Conservation (phyloP, 2,797 vertebrate genomes). For the Monodelphis domestica region DNA sequence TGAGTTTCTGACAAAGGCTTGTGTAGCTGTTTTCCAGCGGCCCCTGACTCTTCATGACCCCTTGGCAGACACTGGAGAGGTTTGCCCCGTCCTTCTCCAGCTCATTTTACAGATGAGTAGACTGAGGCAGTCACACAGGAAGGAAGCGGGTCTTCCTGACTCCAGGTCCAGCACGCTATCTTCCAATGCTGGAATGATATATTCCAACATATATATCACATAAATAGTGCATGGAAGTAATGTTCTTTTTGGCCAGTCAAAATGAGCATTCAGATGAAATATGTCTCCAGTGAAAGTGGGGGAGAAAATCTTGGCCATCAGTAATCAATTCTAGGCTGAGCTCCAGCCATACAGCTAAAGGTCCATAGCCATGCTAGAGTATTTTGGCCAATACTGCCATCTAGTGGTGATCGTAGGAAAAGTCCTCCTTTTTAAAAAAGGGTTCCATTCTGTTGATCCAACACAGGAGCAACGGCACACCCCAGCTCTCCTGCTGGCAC, state of each 20-base stretch:
- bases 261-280: background rate
- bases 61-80: too few relatives aligned
- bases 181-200: too few relatives aligned
- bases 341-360: background rate
- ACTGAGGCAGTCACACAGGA: too few relatives aligned
- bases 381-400: constrained; percentile 58
- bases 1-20: background rate
- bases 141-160: too few relatives aligned
- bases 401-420: constrained; percentile 55
- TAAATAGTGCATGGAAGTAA: background rate
- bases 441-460: background rate
- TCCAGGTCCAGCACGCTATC: too few relatives aligned
- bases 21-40: too few relatives aligned
- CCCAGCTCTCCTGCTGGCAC: background rate
- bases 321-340: background rate
- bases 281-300: background rate
- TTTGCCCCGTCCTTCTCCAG: too few relatives aligned
- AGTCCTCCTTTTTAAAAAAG: constrained; percentile 12
- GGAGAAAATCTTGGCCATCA: background rate
- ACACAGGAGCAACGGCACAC: background rate
- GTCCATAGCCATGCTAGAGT: background rate
- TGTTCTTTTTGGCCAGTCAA: constrained; percentile 6
- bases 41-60: too few relatives aligned
- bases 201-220: too few relatives aligned
- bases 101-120: too few relatives aligned